A percentile compares a stretch with the other conserved stretches of the same genome.
These are phyloP conservation scores for Trochalopteron elliotii DNA, from an alignment of 2,113 vertebrate species.

Conservation along the genomic window DNA sequence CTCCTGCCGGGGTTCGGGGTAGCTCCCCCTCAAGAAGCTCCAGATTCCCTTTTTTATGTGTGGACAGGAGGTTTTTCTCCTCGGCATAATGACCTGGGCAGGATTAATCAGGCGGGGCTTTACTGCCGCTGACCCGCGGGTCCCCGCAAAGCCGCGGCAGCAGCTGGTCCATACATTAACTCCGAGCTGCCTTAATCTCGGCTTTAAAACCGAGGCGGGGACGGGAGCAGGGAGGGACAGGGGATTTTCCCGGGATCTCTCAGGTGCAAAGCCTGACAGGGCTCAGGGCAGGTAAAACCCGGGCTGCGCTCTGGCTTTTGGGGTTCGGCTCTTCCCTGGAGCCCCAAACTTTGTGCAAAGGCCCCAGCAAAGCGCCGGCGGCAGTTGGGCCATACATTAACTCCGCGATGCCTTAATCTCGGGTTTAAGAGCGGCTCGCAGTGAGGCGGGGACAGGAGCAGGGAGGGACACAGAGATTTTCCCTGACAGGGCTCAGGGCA, in stretches of 20 bases:
- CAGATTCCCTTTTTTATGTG: background rate
- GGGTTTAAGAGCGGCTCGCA: accelerated
- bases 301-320: background rate
- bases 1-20: accelerated
- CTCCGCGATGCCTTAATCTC: background rate
- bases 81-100: background rate
- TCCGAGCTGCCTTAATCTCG: background rate
- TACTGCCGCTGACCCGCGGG: background rate
- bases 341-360: background rate
- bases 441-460: background rate
- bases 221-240: background rate
- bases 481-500: background rate
- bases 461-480: background rate
- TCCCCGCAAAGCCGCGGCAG: background rate
- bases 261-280: background rate
- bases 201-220: background rate
- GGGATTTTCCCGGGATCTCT: background rate
- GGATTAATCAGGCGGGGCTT: background rate
- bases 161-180: background rate
- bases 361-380: too few species aligned
- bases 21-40: background rate
- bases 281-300: background rate
- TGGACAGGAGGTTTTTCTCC: background rate
- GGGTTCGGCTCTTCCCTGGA: background rate
- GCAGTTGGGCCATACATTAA: accelerated